Base-by-base conservation (phyloP, 2,113 vertebrate genomes). In the Plotosus lineatus region DNA sequence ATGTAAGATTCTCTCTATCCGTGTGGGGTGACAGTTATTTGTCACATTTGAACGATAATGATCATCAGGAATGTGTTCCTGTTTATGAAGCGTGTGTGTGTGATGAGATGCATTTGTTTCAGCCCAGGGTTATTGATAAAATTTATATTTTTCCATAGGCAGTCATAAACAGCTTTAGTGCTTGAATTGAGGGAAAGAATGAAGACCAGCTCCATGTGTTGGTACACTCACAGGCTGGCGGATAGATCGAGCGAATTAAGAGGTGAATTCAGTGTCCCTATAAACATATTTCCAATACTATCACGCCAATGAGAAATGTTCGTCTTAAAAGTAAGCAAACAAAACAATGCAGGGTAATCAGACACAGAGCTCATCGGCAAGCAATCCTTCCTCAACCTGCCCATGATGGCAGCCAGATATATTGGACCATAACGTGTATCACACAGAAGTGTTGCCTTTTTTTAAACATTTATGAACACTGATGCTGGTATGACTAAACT, bases 21-120 rank as follows among this genome's bases (percentile, higher is more conserved):
- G 86, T 80, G 85, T 91, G 94, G 95, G 95, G 97, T 97, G 95
- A 97, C 96, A 96, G 93, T 93, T 95, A 95, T 97, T 95, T 94
- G 96, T 98, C 95, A 97, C 95, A 92, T 92, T 94, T 95, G 94
- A 96, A 95, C 93, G 93, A 95, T 95, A 96, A 96, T 97, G 95
- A 97, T 97, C 95, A 96, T 71, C 68, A 95, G 94, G 95, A 95
- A 96, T 95, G 84, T 79, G 93, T 92, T 93, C 94, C 91, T 93
- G 94, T 95, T 94, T 94, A 94, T 94, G 94, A 94, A 91, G 92
- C 94, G 89, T 90, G 87, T 91, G 92, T 94, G 89, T 90, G 87
- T 91, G 92, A 91, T 89, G 93, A 94, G 92, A 89, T 89, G 92
- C 94, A 95, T 95, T 95, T 95, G 95, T 94, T 95, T 95, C 94